Conservation (phyloP, 2,113 vertebrate genomes). For the Octodon degus region DNA sequence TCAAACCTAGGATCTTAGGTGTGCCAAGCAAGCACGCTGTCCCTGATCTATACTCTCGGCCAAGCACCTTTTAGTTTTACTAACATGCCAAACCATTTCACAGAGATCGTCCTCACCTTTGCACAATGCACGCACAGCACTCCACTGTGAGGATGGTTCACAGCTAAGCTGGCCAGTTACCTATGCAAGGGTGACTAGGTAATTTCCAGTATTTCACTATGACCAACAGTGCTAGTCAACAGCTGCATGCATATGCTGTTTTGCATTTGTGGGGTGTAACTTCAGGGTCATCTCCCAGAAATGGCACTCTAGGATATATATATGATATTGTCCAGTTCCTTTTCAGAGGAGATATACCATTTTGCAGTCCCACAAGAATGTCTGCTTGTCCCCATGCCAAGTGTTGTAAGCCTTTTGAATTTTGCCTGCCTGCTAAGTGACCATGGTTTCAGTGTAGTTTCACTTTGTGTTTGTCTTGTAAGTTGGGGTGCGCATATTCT, state of each 20-base stretch:
- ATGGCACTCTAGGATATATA: background rate
- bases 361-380: background rate
- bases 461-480: background rate
- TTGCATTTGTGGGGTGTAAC: background rate
- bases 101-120: background rate
- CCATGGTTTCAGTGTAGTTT: background rate
- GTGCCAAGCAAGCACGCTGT: background rate
- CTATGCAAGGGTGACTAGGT: background rate
- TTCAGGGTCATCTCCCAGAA: background rate
- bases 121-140: too few relatives aligned
- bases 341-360: fast-evolving
- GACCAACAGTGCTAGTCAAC: background rate
- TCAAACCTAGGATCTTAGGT: background rate
- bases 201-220: background rate
- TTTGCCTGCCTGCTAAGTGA: background rate
- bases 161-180: too few relatives aligned
- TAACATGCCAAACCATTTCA: background rate
- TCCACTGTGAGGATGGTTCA: fast-evolving
- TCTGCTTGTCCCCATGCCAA: background rate
- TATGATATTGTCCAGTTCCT: too few relatives aligned
- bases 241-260: background rate
- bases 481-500: background rate
- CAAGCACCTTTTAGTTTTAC: background rate
- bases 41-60: background rate
- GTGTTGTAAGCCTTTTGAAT: background rate